Percentiles rank a stretch among this genome's conserved stretches.
phyloP scores from a whole-genome alignment of 2,888 invertebrate genomes.

The Ommatoiulus sabulosus region DNA sequence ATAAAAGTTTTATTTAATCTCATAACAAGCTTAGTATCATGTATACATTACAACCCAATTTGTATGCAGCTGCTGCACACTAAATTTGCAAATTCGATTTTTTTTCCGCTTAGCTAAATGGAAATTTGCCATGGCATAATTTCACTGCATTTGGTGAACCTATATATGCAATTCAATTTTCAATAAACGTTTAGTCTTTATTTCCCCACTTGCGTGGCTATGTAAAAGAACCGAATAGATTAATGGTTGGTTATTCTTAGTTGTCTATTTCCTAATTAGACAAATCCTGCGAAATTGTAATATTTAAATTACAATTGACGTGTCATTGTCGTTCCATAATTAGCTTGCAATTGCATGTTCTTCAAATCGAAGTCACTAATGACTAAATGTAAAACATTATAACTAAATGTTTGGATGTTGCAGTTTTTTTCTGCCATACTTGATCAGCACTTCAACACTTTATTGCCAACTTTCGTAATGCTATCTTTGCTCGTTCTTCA shows the following conservation, averaged over 20 bases:
- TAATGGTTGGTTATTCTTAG: background rate
- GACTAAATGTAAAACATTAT: background rate
- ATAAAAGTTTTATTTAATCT: background rate
- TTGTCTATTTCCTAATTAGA: background rate
- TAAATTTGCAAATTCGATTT: slow-evolving; percentile 4
- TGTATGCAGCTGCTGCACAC: background rate
- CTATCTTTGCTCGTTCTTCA: background rate
- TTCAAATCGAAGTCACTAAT: background rate
- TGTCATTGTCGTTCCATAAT: background rate
- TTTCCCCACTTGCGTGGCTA: background rate
- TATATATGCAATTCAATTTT: background rate
- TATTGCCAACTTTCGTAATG: background rate
- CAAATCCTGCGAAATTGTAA: background rate
- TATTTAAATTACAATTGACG: background rate
- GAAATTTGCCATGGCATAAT: background rate
- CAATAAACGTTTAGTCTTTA: background rate
- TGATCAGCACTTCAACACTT: background rate
- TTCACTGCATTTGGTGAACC: background rate
- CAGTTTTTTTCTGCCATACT: background rate
- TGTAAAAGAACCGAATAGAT: background rate
- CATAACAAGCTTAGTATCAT: background rate
- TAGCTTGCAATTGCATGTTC: background rate
- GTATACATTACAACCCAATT: background rate
- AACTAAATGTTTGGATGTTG: background rate
- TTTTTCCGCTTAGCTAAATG: background rate